Percentiles rank a stretch among this genome's conserved stretches.
phyloP scores from a whole-genome alignment of 2,888 invertebrate genomes.

The Melanotus villosus region DNA sequence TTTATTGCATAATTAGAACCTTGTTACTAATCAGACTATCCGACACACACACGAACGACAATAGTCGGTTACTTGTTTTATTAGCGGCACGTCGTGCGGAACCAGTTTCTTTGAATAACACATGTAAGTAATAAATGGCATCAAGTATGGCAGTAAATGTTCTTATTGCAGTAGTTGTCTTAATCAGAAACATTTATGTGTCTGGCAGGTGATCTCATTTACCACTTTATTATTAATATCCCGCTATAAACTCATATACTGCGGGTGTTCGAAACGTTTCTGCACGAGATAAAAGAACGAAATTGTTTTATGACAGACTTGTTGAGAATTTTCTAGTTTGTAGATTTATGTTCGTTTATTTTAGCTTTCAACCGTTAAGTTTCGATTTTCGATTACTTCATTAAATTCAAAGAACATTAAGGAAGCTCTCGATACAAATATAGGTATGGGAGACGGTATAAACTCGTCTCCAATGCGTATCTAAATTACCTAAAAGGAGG shows the following conservation, averaged over 20 bases:
- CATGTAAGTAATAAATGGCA: constrained; percentile 12
- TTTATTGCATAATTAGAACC: too few species aligned
- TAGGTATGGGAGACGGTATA: not conserved
- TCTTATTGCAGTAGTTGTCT: not conserved
- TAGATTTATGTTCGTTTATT: too few species aligned
- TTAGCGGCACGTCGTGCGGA: not conserved
- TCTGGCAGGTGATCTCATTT: constrained; percentile 16
- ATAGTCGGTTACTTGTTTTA: not conserved
- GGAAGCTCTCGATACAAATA: not conserved
- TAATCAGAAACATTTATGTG: constrained; percentile 1
- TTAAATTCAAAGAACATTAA: not conserved
- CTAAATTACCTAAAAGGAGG: constrained; percentile 5
- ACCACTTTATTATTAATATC: constrained; percentile 1
- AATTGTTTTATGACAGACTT: too few species aligned
- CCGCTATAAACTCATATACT: not conserved
- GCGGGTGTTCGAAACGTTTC: too few species aligned
- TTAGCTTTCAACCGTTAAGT: not conserved
- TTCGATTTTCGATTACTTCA: not conserved
- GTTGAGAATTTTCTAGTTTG: too few species aligned
- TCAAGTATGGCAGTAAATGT: constrained; percentile 1
- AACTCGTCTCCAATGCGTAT: constrained; percentile 15
- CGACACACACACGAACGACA: too few species aligned
- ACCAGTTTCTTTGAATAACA: constrained; percentile 7
- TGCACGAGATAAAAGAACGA: too few species aligned
- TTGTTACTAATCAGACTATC: too few species aligned